A percentile compares a stretch with the other conserved stretches of the same genome.
Evolutionary conservation across 2,113 vertebrate species (phyloP).

Genomic region (Archocentrus centrarchus): DNA sequence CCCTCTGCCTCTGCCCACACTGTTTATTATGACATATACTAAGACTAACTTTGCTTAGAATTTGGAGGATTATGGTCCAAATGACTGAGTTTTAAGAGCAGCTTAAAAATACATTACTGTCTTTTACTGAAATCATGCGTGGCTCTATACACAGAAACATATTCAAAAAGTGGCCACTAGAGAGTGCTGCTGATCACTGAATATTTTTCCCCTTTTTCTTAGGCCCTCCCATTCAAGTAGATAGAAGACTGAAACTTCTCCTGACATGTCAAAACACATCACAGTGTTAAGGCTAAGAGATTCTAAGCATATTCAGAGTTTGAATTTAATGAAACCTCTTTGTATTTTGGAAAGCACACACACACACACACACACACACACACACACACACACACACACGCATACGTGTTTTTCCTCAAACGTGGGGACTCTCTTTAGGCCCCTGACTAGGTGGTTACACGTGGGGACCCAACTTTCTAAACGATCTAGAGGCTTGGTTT

Average conservation of each 20-base stretch:
- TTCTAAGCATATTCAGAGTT: neutral
- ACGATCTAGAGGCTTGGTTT: no score
- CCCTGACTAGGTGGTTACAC: no score
- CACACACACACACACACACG: no score
- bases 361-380: no score
- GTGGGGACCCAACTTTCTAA: no score
- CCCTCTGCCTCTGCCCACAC: neutral
- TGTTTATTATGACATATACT: neutral
- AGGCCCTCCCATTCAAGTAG: neutral
- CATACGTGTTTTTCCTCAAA: no score
- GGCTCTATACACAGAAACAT: neutral
- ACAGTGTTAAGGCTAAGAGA: neutral
- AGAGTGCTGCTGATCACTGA: slow-evolving; percentile 50
- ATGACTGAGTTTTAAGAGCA: neutral
- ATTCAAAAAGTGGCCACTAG: slow-evolving; percentile 43
- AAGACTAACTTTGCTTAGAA: neutral
- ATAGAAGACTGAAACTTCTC: neutral
- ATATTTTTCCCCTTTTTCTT: neutral
- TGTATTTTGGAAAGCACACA: neutral
- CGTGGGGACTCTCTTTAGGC: no score
- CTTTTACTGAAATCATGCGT: neutral
- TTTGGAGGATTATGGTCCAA: neutral
- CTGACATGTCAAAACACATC: neutral
- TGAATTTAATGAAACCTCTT: neutral
- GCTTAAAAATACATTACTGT: neutral